Evolutionary conservation across 2,797 vertebrate species (phyloP).

Genomic region (Avahi laniger): DNA sequence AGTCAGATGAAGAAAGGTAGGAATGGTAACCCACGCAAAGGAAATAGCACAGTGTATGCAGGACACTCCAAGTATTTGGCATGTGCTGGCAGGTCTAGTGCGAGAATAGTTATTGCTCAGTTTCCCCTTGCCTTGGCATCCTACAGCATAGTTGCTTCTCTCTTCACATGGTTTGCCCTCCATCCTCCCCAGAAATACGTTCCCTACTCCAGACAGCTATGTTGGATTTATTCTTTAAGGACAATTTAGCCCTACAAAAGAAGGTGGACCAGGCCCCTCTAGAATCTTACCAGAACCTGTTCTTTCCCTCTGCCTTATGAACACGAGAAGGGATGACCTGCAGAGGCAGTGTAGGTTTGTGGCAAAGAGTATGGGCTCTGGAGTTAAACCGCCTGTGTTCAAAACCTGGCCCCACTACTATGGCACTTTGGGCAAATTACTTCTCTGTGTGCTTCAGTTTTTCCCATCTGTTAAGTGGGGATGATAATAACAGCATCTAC

Average conservation of each 20-base stretch:
- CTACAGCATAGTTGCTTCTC: not conserved
- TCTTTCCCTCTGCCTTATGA: not conserved
- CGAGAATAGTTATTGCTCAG: not conserved
- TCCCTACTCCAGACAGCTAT: not conserved
- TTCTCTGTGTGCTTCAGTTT: not conserved
- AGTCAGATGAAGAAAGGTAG: not conserved
- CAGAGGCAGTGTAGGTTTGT: not conserved
- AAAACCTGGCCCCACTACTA: not conserved
- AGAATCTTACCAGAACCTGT: not conserved
- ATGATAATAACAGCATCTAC: not conserved
- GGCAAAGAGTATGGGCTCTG: not conserved
- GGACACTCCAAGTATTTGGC: not conserved
- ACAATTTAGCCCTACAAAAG: not conserved
- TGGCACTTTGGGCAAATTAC: not conserved
- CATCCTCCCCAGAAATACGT: not conserved
- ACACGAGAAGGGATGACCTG: not conserved
- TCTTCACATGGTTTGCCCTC: not conserved
- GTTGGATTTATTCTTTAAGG: not conserved
- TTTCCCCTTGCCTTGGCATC: not conserved
- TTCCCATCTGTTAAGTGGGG: not conserved
- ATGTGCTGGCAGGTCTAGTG: not conserved
- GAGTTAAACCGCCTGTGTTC: not conserved
- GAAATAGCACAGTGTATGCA: not conserved
- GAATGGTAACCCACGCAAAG: not conserved
- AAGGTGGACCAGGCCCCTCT: not conserved